Conservation (phyloP, 2,113 vertebrate genomes). For the Stomatorhinus ivindoensis region DNA sequence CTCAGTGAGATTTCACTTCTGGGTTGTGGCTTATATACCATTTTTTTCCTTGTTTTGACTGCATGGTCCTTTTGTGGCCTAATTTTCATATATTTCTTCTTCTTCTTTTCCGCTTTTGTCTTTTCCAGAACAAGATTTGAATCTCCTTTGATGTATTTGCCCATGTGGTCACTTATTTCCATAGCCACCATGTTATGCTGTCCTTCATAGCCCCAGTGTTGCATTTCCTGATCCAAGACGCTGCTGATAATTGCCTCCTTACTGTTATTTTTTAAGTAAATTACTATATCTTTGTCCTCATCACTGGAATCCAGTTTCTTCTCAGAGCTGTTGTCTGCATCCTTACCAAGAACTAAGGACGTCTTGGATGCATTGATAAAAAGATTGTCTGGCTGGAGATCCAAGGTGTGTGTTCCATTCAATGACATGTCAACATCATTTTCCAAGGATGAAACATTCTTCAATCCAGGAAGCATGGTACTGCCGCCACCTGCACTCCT, state of each 20-base stretch:
- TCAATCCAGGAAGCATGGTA: not conserved
- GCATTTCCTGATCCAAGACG: conserved; percentile 35
- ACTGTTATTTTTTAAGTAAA: conserved; percentile 52
- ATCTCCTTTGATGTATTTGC: conserved; percentile 48
- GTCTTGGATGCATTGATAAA: not conserved
- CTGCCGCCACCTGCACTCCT: not conserved
- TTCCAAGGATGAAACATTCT: conserved; percentile 27
- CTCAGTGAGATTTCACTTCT: conserved; percentile 44
- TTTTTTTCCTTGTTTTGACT: conserved; percentile 56
- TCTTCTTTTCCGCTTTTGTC: conserved; percentile 32
- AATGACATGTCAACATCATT: conserved; percentile 3
- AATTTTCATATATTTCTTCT: conserved; percentile 36
- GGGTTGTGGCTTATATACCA: conserved; percentile 48
- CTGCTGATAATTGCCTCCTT: conserved; percentile 49
- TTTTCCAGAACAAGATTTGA: conserved; percentile 16
- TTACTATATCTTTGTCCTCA: conserved; percentile 49
- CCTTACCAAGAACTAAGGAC: not conserved
- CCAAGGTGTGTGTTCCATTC: not conserved
- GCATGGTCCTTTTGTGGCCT: conserved; percentile 45
- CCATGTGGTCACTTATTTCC: conserved; percentile 50
- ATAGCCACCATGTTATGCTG: conserved; percentile 34
- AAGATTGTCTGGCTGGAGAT: not conserved
- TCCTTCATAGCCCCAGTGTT: conserved; percentile 58
- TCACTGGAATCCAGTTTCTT: not conserved
- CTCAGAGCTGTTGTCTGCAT: conserved; percentile 20